These are phyloP conservation scores for Galemys pyrenaicus DNA, from an alignment of 2,113 vertebrate genomes.

Conservation along the genomic window DNA sequence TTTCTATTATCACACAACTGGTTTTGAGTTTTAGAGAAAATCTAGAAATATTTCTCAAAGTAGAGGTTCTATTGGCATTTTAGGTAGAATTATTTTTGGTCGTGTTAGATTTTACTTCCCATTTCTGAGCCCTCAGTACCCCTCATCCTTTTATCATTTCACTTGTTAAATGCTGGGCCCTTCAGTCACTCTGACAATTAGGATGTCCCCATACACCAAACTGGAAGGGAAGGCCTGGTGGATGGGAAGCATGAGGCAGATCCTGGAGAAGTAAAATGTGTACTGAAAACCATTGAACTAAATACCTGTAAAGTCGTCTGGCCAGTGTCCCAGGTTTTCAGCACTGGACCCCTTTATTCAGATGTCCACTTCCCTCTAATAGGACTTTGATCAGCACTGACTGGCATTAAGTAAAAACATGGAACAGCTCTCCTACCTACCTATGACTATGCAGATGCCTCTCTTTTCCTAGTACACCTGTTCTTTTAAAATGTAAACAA, in stretches of 20 bases:
- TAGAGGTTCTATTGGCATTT: not conserved
- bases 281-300: not conserved
- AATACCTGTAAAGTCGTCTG: not conserved
- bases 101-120: not conserved
- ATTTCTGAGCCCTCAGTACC: not conserved
- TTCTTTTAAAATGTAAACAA: too few species aligned
- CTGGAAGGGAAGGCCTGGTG: too few species aligned
- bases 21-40: not conserved
- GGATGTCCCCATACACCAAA: not conserved
- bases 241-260: not conserved
- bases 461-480: too few species aligned
- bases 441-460: too few species aligned
- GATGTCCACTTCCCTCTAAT: not conserved
- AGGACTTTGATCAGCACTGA: not conserved
- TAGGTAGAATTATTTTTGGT: not conserved
- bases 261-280: not conserved
- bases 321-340: not conserved
- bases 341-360: not conserved
- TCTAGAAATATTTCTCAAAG: not conserved
- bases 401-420: not conserved
- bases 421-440: too few species aligned
- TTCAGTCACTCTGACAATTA: not conserved
- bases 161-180: not conserved
- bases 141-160: not conserved
- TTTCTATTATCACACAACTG: too few species aligned